Conservation (phyloP, 2,888 invertebrate genomes). For the Parochlus steinenii region DNA sequence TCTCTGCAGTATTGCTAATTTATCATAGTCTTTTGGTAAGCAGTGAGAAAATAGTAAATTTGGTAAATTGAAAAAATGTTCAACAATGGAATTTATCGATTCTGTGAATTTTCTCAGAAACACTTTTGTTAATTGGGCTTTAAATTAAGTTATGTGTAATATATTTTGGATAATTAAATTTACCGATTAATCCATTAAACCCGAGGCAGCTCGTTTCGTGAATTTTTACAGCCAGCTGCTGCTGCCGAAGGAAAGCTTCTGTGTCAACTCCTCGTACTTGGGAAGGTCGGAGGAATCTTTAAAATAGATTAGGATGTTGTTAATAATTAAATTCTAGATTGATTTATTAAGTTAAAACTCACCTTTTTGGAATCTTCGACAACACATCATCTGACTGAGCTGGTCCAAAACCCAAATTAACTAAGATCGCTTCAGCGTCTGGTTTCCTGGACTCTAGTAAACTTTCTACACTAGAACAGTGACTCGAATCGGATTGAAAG, state of each 20-base stretch:
- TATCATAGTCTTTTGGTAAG: constrained; percentile 15
- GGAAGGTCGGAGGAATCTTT: constrained; percentile 62
- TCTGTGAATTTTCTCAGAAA: constrained; percentile 3
- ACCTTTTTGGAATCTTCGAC: constrained; percentile 57
- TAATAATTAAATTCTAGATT: neutral
- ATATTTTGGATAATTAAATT: constrained; percentile 13
- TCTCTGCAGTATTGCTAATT: constrained; percentile 16
- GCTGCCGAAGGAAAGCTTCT: constrained; percentile 54
- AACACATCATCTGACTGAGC: constrained; percentile 47
- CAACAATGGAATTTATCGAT: too few relatives aligned
- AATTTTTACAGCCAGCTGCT: constrained; percentile 53
- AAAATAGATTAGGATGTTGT: neutral
- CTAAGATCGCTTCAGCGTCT: constrained; percentile 75
- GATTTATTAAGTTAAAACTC: constrained; percentile 21
- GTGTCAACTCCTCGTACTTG: constrained; percentile 58
- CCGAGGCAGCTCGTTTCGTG: constrained; percentile 61
- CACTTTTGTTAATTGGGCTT: constrained; percentile 1
- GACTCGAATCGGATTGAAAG: constrained; percentile 36
- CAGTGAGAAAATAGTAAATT: constrained; percentile 4
- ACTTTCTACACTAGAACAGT: constrained; percentile 65
- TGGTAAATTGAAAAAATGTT: too few relatives aligned
- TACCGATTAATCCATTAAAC: constrained; percentile 60
- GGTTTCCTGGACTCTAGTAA: constrained; percentile 67
- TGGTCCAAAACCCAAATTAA: constrained; percentile 67
- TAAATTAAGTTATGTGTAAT: neutral